Percentiles rank a stretch among this genome's conserved stretches.
Conservation (phyloP, 2,888 invertebrate genomes). For the Seira ritae region DNA sequence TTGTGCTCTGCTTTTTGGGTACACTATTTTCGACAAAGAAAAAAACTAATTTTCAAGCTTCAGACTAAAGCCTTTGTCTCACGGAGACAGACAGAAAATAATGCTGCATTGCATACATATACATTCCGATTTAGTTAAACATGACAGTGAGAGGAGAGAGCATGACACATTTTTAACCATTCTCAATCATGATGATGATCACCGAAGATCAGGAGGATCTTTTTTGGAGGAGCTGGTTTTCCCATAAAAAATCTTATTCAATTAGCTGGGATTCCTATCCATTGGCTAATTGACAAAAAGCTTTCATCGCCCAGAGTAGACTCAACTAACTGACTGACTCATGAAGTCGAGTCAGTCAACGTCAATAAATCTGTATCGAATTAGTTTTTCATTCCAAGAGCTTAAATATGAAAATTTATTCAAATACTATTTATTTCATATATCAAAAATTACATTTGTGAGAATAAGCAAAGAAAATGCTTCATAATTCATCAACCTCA, state of each 20-base stretch:
- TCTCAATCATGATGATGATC: constrained; percentile 5
- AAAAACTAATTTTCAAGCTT: not conserved
- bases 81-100: not conserved
- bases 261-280: not conserved
- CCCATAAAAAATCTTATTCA: not conserved
- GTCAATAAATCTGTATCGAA: too few relatives aligned
- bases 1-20: constrained; percentile 5
- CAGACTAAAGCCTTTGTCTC: not conserved
- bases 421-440: too few relatives aligned
- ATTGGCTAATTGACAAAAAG: constrained; percentile 23
- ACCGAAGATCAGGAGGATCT: not conserved
- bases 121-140: constrained; percentile 8
- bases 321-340: too few relatives aligned
- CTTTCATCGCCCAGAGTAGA: not conserved
- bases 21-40: too few relatives aligned
- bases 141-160: constrained; percentile 2
- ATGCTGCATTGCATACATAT: too few relatives aligned
- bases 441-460: too few relatives aligned
- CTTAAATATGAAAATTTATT: too few relatives aligned
- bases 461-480: too few relatives aligned
- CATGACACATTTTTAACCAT: not conserved
- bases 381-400: too few relatives aligned
- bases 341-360: too few relatives aligned
- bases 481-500: too few relatives aligned
- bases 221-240: not conserved